phyloP scores from a whole-genome alignment of 2,888 invertebrate species.

The Tetranychus truncatus region DNA sequence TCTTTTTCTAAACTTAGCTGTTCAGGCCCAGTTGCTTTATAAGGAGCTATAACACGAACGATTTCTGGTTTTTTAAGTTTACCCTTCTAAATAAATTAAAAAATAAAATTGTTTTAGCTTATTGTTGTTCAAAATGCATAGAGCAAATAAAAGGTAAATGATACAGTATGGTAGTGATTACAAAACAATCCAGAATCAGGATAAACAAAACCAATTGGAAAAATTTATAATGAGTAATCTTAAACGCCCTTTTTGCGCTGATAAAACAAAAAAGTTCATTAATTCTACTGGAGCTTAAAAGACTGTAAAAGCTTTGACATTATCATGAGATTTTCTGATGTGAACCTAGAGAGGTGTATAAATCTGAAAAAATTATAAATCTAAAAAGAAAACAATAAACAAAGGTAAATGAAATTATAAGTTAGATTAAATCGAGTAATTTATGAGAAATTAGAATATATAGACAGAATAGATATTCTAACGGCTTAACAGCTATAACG shows the following conservation, averaged over 20 bases:
- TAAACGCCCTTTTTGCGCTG: too few relatives aligned
- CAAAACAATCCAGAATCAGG: too few relatives aligned
- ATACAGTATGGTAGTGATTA: too few relatives aligned
- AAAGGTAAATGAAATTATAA: neutral
- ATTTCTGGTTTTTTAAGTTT: constrained; percentile 58
- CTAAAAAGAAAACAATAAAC: too few relatives aligned
- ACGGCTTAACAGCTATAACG: neutral
- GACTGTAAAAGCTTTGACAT: neutral
- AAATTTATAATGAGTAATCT: too few relatives aligned
- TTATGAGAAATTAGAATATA: neutral
- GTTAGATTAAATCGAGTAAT: neutral
- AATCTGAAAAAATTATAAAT: too few relatives aligned
- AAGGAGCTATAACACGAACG: constrained; percentile 80
- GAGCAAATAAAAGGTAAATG: too few relatives aligned
- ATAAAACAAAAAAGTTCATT: neutral
- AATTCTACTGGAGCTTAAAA: neutral
- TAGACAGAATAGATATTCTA: neutral
- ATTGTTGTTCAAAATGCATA: neutral
- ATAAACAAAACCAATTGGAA: too few relatives aligned
- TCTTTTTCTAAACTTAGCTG: constrained; percentile 76
- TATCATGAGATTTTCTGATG: neutral
- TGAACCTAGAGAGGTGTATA: neutral
- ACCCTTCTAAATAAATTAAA: neutral
- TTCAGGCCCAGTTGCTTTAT: constrained; percentile 70
- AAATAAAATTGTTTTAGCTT: neutral